Evolutionary conservation across 2,888 invertebrate species (phyloP).

Genomic region (Euzophera pinguis): DNA sequence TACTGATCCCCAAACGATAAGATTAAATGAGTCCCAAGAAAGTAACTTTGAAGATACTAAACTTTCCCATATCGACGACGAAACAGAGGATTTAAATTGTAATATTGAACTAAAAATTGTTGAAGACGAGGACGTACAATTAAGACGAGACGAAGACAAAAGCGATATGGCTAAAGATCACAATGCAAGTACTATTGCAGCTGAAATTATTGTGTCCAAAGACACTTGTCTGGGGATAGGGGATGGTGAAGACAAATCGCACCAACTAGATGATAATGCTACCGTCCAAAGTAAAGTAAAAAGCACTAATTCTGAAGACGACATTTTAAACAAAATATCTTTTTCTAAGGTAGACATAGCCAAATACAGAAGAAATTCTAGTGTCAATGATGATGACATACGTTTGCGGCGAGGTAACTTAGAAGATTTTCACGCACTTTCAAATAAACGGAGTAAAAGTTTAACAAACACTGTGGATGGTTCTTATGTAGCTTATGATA

Average conservation of each 20-base stretch:
- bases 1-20: slow-evolving; percentile 28
- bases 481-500: slow-evolving; percentile 56
- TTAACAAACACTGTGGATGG: slow-evolving; percentile 54
- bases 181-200: background rate
- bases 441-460: slow-evolving; percentile 69
- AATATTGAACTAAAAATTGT: slow-evolving; percentile 71
- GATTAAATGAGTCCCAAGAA: background rate
- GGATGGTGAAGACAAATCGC: slow-evolving; percentile 15
- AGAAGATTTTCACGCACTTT: slow-evolving; percentile 61
- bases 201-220: background rate
- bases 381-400: slow-evolving; percentile 69
- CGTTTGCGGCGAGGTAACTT: slow-evolving; percentile 63
- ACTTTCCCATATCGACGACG: slow-evolving; percentile 35
- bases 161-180: slow-evolving; percentile 9
- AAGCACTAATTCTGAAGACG: slow-evolving; percentile 47
- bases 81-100: slow-evolving; percentile 56
- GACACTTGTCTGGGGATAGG: background rate
- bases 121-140: slow-evolving; percentile 61
- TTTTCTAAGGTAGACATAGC: slow-evolving; percentile 66
- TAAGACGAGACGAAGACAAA: slow-evolving; percentile 13
- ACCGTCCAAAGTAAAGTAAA: slow-evolving; percentile 26
- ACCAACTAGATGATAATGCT: slow-evolving; percentile 22
- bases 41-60: slow-evolving; percentile 40
- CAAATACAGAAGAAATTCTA: slow-evolving; percentile 68
- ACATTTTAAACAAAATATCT: slow-evolving; percentile 46